Evolutionary conservation across 2,888 invertebrate species (phyloP), one percentile per base, ranked within the genome.

Genomic region (Pogonocherus hispidulus): DNA sequence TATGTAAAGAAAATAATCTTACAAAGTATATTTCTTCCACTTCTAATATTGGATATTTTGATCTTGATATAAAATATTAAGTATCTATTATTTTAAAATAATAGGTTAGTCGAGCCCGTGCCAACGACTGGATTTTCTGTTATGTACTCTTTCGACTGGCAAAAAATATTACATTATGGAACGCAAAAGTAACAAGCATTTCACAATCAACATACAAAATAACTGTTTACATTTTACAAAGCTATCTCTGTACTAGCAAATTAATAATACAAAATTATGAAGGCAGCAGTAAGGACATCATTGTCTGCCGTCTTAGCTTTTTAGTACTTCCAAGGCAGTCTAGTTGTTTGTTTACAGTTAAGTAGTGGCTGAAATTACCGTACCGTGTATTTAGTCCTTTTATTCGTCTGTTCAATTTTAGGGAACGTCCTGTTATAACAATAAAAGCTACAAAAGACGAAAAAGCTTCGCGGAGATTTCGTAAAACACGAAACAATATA

Each of bases 401-500:
- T 67, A 63, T 65, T 65, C 63, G 49, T 52, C 37, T 65, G 46
- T 62, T 63, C 65, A 62, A 66, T 67, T 67, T 63, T 60, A 63
- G 63, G 57, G 62, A 63, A 62, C 57, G 63, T 69, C 66, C 68
- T 56, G 69, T 62, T 52, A 69, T 71, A 69, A 72, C 67, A 72
- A 72, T 72, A 65, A 72, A 69, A 55, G 57, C 22, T 16, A 49
- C 59, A 37, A 65, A 65, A 65, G 67, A 54, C 67, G 63, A 51
- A 59, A 59, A 66, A 62, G 65, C 64, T 52, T 54, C 37, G 35
- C 19, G 60, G 64, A 60, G 67, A 46, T 67, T 44, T 56, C 47
- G 54, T 23, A 62, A 54, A 63, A 41, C 63, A 5, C 57, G 52
- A 59, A 66, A 72, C 67, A 72, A 72, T 72, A 67, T 66, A 52